Evolutionary conservation across 2,888 invertebrate species (phyloP), one percentile per base, ranked within the genome.

Genomic region (Drosophila percnosoma): DNA sequence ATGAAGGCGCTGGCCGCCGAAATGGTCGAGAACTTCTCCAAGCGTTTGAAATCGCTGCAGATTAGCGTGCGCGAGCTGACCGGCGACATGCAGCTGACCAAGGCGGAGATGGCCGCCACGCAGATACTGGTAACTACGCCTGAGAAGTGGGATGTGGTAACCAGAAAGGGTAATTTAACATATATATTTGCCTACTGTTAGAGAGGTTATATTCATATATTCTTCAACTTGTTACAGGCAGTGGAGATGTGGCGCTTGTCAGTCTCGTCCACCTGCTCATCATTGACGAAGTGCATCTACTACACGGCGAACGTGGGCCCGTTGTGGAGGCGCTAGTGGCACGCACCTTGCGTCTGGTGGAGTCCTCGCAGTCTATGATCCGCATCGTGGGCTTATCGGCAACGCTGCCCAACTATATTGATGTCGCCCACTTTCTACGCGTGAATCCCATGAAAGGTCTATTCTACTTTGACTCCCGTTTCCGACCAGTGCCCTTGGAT

Each of bases 91-190:
- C 98, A 99, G 87, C 94, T 99, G 24, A 98, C 98, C 0, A 98
- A 98, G 92, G 94, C 95, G 6, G 99, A 99, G 93, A 98, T 99
- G 70, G 95, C 96, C 53, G 96, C 98, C 90, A 99, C 99, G 0
- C 99, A 99, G 93, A 98, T 99, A 96, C 95, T 99, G 54, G 98
- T 99, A 2, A 98, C 99, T 2, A 99, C 99, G 0, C 99, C 99
- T 0, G 99, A 99, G 93, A 99, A 99, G 91, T 99, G 99, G 99
- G 99, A 99, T 92, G 99, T 99, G 8, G 98, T 99, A 2, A 99
- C 99, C 0, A 95, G 99, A 79, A 99, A 99, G 93, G 97, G 91
- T 91, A 72, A 65, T 27, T n/a, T 11, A 8, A 27, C 4, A 10
- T 1, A 2, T 13, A 6, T 10, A 31, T 11, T 2, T n/a, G 13